phyloP scores from a whole-genome alignment of 2,888 invertebrate species.

The Conistra vaccinii region DNA sequence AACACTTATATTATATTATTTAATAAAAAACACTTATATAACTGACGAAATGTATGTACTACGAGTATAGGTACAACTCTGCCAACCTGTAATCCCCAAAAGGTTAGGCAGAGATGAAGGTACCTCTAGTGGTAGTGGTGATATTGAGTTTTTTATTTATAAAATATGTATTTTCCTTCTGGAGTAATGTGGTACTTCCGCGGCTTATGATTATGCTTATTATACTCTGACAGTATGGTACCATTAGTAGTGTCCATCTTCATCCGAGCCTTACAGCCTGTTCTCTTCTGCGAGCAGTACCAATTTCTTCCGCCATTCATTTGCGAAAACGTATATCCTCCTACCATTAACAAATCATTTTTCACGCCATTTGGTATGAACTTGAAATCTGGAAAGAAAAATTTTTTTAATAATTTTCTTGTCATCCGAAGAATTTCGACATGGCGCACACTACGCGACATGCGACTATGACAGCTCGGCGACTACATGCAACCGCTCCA shows the following conservation, averaged over 20 bases:
- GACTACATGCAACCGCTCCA: too few relatives aligned
- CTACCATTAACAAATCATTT: conserved; percentile 62
- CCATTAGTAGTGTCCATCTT: conserved; percentile 52
- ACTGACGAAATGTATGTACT: neutral
- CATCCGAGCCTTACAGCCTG: conserved; percentile 71
- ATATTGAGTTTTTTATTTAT: too few relatives aligned
- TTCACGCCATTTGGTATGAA: conserved; percentile 67
- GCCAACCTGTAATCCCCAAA: too few relatives aligned
- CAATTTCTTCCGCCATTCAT: conserved; percentile 68
- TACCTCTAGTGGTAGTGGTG: too few relatives aligned
- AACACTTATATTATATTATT: neutral
- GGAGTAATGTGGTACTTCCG: conserved; percentile 28
- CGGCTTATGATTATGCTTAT: conserved; percentile 35
- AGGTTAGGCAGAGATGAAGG: too few relatives aligned
- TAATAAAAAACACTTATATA: neutral
- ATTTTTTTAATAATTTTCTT: neutral
- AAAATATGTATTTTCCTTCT: conserved; percentile 33
- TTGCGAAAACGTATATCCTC: conserved; percentile 73
- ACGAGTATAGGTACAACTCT: neutral
- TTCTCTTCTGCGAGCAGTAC: conserved; percentile 75
- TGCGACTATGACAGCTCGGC: too few relatives aligned
- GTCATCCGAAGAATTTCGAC: too few relatives aligned
- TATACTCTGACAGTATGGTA: conserved; percentile 29
- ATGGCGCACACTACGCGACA: too few relatives aligned
- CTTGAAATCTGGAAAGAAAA: conserved; percentile 60